Conservation (phyloP, 2,113 vertebrate genomes). For the Anser brachyrhynchus region DNA sequence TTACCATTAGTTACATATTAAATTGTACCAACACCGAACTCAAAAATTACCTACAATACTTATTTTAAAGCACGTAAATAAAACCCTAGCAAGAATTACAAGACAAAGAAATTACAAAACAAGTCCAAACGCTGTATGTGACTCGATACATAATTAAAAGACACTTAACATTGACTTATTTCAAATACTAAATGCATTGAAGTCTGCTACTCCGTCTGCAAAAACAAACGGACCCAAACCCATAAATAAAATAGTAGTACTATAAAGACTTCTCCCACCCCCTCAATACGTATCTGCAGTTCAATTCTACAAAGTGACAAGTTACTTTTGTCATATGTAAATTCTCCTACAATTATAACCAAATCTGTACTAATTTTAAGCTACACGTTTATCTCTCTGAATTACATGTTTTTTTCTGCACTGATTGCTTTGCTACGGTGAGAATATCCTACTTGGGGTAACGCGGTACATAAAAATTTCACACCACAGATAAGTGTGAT, state of each 20-base stretch:
- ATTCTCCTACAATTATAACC: background rate
- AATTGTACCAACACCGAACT: background rate
- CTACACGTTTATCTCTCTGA: background rate
- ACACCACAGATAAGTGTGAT: background rate
- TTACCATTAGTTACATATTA: background rate
- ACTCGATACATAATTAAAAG: background rate
- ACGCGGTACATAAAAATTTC: background rate
- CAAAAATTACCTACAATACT: background rate
- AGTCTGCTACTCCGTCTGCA: background rate
- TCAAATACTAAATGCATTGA: background rate
- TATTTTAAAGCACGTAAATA: background rate
- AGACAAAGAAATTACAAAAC: background rate
- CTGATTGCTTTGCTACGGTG: background rate
- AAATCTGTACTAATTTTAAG: background rate
- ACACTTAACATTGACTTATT: background rate
- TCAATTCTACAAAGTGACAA: background rate
- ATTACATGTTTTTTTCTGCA: background rate
- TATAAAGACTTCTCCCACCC: background rate
- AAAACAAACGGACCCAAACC: background rate
- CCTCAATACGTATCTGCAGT: background rate
- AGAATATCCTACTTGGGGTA: background rate
- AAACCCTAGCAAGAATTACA: background rate
- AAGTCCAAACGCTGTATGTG: background rate
- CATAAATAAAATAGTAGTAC: background rate
- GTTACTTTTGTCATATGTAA: background rate